Base-by-base conservation (phyloP, 1,140 invertebrate genomes). In the Paramacrobiotus metropolitanus region DNA sequence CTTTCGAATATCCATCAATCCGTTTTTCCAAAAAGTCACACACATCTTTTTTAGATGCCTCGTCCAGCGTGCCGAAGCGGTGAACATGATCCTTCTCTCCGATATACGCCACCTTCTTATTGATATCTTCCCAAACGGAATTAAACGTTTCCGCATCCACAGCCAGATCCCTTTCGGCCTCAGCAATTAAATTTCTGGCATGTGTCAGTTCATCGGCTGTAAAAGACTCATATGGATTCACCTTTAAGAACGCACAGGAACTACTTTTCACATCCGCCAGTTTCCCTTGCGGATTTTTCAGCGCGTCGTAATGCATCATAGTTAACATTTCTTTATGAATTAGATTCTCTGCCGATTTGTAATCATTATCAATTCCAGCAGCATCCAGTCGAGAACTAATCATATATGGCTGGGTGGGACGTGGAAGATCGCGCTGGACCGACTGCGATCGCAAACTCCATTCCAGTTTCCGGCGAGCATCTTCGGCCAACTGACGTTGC, bases 261-360 rank as follows among this genome's bases (percentile, higher is more conserved):
- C 61, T 60, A 4, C 21, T 18, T 59, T 31, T 30, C 40, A 40
- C 24, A 30, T 21, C 29, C 1, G 44, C 15, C 2, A 20, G 84
- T 63, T 66, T 28, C 20, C 66, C 62, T 4, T 74, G 72, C 2
- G 78, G 74, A 61, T 71, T 73, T 48, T 77, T 70, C 0, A 79
- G 63, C 30, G 83, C 80, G 75, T 97, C 92, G 71, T 87, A 87
- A 67, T 93, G 83, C 44, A 95, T 72, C 88, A 96, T 94, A 2
- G 83, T 83, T 29, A 94, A 78, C 89, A 98, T 97, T 76, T 98
- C 94, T 63, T 82, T 78, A 75, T 97, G 97, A 59, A 99, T 92
- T 29, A 97, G 70, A 75, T 98, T 91, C 75, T 97, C 92, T 24
- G 93, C 90, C 79, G 24, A 9, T 9, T 24, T 9, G 15, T 24